Evolutionary conservation across 2,113 vertebrate species (phyloP), one percentile per base, ranked within the genome.

Genomic region (Procapra przewalskii): DNA sequence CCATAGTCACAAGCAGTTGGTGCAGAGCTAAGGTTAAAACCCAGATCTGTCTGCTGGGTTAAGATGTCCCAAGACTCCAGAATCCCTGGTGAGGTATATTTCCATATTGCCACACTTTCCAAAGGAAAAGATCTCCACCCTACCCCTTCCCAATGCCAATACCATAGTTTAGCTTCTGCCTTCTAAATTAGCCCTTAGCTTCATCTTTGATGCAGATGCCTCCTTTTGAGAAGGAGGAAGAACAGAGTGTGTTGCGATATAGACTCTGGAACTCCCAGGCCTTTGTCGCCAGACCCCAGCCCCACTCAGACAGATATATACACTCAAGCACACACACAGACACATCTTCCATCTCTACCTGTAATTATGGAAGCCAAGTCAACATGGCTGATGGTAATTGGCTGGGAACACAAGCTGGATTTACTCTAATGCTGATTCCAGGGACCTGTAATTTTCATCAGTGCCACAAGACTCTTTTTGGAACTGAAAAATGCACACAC

Each of bases 391-490:
- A 93, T 88, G 92, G 97, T 96, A 96, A 97, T 93, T 15, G 85
- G 96, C 95, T 97, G 98, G 96, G 90, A 96, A 87, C 93, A 77
- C 77, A 64, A 96, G 93, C 96, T 95, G 97, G 96, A 91, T 94
- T 93, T 80, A 94, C 92, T 94, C 98, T 96, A 95, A 59, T 95
- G 97, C 98, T 85, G 97, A 98, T 98, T 98, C 98, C 96, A 88
- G 98, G 98, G 98, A 93, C 96, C 98, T 98, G 1, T 97, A 97
- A 98, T 98, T 98, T 98, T 98, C 98, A 98, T 98, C 97, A 97
- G 98, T 25, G 14, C 93, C 90, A 84, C 96, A 93, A 81, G 98
- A 98, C 98, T 98, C 98, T 98, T 98, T 98, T 97, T 97, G 98
- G 97, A 98, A 96, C 97, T 93, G 96, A 98, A 98, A 98, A 98